Evolutionary conservation across 2,888 invertebrate genomes (phyloP), one percentile per base, ranked within the genome.

Genomic region (Eueremaeus valkanovi): DNA sequence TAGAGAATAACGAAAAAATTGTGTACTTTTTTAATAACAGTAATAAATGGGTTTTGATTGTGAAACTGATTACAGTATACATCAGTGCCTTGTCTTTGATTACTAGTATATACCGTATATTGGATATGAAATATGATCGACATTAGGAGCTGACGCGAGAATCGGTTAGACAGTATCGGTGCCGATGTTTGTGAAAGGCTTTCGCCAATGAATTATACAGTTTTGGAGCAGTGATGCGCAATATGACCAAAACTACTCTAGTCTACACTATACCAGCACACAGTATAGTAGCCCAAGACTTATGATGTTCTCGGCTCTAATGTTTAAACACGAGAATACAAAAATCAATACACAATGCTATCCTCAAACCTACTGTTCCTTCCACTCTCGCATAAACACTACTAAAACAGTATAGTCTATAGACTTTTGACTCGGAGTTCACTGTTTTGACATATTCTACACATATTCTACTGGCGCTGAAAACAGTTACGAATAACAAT

Each of bases 221-320:
- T 45, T 6, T 45, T 45, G 29, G 16, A 0, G 6, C 29, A 58
- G 58, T 58, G 58, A 58, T 58, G 58, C 58, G 58, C 58, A 29
- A 29, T 58, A 18, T 58, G 58, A 58, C 58, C 58, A 24, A 58
- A 58, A 45, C 45, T 58, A 58, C 58, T 58, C n/a, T n/a, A n/a
- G n/a, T n/a, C n/a, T n/a, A n/a, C n/a, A n/a, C n/a, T n/a, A n/a
- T n/a, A n/a, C n/a, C n/a, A n/a, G n/a, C n/a, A n/a, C n/a, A n/a
- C n/a, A n/a, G n/a, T n/a, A n/a, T n/a, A n/a, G 45, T 45, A 16
- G 16, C 45, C 16, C 9, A 45, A 16, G 16, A 16, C 45, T 45
- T 45, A 45, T 18, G 45, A 11, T 45, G 45, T 45, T 45, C 45
- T 36, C 11, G 45, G 45, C 45, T 13, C 16, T 45, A 45, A 45